Conservation (phyloP, 1,140 invertebrate genomes). For the Odontomachus brunneus region DNA sequence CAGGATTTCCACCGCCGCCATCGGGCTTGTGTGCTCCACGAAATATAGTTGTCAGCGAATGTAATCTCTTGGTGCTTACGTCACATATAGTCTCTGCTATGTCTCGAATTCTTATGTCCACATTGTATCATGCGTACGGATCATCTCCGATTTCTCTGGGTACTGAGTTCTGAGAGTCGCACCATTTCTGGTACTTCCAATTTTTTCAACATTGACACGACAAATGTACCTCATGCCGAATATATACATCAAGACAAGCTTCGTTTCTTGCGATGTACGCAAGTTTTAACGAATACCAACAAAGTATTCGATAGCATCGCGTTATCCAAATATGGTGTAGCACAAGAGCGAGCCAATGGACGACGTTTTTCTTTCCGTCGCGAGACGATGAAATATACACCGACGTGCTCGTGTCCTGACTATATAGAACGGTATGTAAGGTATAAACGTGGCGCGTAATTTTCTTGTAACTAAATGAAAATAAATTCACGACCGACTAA, state of each 20-base stretch:
- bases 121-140: neutral
- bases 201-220: no score
- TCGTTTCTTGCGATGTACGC: no score
- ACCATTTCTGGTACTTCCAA: no score
- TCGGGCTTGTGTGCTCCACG: slow-evolving; percentile 17
- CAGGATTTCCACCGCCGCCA: slow-evolving; percentile 55
- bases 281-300: no score
- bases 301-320: no score
- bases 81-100: neutral
- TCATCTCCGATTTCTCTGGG: no score
- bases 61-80: neutral
- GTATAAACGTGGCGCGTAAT: slow-evolving; percentile 76
- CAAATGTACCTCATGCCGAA: no score
- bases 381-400: slow-evolving; percentile 60
- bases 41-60: slow-evolving; percentile 40
- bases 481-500: slow-evolving; percentile 83
- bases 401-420: slow-evolving; percentile 25
- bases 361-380: slow-evolving; percentile 46
- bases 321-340: slow-evolving; percentile 48
- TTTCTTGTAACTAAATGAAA: slow-evolving; percentile 84
- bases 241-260: no score
- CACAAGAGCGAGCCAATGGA: slow-evolving; percentile 35
- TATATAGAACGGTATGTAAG: slow-evolving; percentile 17
- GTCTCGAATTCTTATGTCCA: slow-evolving; percentile 18
- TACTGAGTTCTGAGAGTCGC: no score